Percentiles rank a stretch among this genome's conserved stretches.
phyloP scores from a whole-genome alignment of 2,797 vertebrate genomes.

The Gambusia yucatana region DNA sequence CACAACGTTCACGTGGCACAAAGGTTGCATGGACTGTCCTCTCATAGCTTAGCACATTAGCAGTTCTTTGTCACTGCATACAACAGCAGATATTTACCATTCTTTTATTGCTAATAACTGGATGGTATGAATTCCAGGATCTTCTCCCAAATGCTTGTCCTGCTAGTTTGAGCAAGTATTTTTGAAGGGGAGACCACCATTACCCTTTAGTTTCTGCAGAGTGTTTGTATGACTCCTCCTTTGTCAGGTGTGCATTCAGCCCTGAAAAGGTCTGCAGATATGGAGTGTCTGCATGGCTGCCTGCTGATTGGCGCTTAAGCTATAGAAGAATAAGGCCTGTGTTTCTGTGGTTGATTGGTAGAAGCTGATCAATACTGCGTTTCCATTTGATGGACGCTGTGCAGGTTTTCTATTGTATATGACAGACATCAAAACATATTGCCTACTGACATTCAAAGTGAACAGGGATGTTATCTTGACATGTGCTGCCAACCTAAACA shows the following conservation, averaged over 20 bases:
- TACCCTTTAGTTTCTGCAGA: constrained; percentile 26
- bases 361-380: constrained; percentile 8
- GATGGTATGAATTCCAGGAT: not conserved
- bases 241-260: constrained; percentile 55
- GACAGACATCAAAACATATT: not conserved
- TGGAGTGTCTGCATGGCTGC: constrained; percentile 63
- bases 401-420: not conserved
- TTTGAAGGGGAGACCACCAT: not conserved
- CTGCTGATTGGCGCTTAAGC: constrained; percentile 58
- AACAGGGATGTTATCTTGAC: not conserved
- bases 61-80: constrained; percentile 6
- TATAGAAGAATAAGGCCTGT: constrained; percentile 48
- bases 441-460: not conserved
- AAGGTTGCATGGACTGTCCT: constrained; percentile 26
- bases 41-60: constrained; percentile 36
- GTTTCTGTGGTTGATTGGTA: constrained; percentile 37
- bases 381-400: constrained; percentile 2
- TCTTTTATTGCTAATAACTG: not conserved
- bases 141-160: constrained; percentile 3
- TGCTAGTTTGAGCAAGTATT: constrained; percentile 19
- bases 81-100: not conserved
- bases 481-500: not conserved
- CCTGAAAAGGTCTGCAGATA: constrained; percentile 57
- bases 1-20: constrained; percentile 67
- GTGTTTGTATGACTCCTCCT: constrained; percentile 10